Evolutionary conservation across 2,888 invertebrate species (phyloP).

Genomic region (Labia minor): DNA sequence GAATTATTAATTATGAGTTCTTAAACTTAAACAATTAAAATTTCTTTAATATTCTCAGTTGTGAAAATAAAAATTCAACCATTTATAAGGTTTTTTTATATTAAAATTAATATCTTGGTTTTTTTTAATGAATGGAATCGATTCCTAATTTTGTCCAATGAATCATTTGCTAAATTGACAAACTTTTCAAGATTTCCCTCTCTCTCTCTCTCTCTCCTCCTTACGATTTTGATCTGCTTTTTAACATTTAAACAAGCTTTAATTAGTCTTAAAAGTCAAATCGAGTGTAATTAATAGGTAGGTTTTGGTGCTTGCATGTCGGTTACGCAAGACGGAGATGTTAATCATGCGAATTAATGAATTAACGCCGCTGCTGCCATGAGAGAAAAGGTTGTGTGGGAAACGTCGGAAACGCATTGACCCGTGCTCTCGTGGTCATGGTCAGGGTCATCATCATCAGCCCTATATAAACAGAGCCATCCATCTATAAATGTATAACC

Average conservation of each 20-base stretch:
- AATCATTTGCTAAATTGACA: no score
- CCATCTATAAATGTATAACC: background rate
- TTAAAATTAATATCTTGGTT: no score
- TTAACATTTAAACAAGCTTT: background rate
- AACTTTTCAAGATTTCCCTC: no score
- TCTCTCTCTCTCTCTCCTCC: no score
- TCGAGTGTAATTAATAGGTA: background rate
- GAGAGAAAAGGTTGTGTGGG: background rate
- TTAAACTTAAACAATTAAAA: no score
- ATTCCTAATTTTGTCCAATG: no score
- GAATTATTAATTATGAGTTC: no score
- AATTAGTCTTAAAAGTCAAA: background rate
- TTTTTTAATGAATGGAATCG: no score
- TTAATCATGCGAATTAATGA: background rate
- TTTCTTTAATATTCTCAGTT: no score
- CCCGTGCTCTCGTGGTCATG: background rate
- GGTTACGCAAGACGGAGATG: background rate
- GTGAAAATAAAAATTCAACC: no score
- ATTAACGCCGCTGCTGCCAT: background rate
- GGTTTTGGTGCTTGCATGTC: background rate
- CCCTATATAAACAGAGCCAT: background rate
- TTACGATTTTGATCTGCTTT: no score
- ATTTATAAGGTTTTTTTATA: no score
- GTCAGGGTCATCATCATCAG: background rate
- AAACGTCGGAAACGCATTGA: background rate